phyloP scores from a whole-genome alignment of 2,113 vertebrate species.

The Lepidothrix coronata region DNA sequence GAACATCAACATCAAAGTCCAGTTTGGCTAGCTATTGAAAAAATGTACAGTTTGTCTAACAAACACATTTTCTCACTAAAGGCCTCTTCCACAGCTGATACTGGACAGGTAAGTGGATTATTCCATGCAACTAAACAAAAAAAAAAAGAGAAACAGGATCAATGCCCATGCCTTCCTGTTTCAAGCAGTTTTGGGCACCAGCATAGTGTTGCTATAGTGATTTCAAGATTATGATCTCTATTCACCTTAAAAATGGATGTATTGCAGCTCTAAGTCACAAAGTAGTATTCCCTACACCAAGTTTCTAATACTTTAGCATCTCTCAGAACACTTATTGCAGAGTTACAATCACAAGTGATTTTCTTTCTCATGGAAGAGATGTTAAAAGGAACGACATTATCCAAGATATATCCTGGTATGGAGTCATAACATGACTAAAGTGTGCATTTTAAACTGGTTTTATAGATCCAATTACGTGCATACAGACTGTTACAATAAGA shows the following conservation, averaged over 20 bases:
- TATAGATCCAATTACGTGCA: not conserved
- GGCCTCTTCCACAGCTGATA: not conserved
- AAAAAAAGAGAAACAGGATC: not conserved
- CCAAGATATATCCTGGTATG: not conserved
- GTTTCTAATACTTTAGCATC: not conserved
- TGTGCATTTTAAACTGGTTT: not conserved
- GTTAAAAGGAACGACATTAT: not conserved
- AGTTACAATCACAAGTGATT: not conserved
- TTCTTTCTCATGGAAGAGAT: not conserved
- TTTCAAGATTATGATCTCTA: not conserved
- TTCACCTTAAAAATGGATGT: not conserved
- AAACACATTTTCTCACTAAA: not conserved
- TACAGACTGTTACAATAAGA: not conserved
- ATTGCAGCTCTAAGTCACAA: not conserved
- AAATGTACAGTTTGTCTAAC: not conserved
- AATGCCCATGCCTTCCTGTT: not conserved
- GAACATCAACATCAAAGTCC: not conserved
- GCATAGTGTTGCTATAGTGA: not conserved
- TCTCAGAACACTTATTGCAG: not conserved
- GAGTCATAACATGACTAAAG: not conserved
- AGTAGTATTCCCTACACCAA: not conserved
- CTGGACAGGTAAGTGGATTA: not conserved
- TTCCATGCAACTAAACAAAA: not conserved
- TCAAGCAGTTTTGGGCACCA: not conserved
- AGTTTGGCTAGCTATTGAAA: not conserved